Evolutionary conservation across 2,888 invertebrate species (phyloP), one percentile per base, ranked within the genome.

Genomic region (Achlya flavicornis): DNA sequence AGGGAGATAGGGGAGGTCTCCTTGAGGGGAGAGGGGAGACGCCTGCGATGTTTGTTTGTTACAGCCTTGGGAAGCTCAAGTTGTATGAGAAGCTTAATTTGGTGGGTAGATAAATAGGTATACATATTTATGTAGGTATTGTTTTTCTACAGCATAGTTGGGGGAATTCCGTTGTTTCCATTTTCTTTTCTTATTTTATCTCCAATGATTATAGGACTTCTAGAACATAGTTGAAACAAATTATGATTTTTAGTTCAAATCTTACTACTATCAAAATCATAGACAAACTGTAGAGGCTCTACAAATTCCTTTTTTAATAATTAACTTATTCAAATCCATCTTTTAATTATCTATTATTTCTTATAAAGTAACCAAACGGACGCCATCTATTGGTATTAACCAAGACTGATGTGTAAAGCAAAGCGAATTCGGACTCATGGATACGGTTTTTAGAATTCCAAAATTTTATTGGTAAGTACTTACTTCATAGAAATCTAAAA

Each of bases 11-110:
- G 72, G 60, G 41, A 41, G 60, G 64, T 59, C 67, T 73, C 74
- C 74, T 71, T 68, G 16, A 61, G 63, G 70, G 69, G 74, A 76
- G 65, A 64, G 66, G 61, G 71, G 75, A 73, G 75, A 77, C 73
- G 73, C 71, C 65, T 65, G 69, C 70, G 63, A 67, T 66, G 72
- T 82, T 69, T 83, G 85, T 82, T 85, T 84, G 81, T 78, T 80
- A 74, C 77, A 68, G 69, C 72, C 73, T 41, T 72, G 76, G 74
- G 76, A 79, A 79, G 77, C 77, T 75, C 78, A 75, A 76, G 76
- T 83, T 79, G 74, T 76, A 16, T 53, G 53, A 53, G 48, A 53
- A 53, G 78, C 77, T 83, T 86, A 83, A 83, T 84, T 83, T 75
- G 72, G 75, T 74, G 76, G 81, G 78, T 81, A 80, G 75, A 78